phyloP scores from a whole-genome alignment of 2,113 vertebrate genomes.

The Heloderma charlesbogerti region DNA sequence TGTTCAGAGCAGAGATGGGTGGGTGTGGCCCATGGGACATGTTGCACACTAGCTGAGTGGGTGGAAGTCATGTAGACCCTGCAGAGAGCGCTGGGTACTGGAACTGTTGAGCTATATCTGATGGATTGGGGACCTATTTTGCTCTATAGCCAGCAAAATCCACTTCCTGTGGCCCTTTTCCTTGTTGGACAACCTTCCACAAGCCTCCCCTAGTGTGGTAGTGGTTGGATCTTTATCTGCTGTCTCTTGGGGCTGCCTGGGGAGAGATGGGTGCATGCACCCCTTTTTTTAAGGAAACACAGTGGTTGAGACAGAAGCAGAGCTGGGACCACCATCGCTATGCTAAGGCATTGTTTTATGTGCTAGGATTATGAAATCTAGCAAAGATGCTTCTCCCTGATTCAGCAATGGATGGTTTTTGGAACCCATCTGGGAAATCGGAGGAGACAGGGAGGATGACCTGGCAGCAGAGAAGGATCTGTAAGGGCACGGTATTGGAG shows the following conservation, averaged over 20 bases:
- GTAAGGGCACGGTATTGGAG: background rate
- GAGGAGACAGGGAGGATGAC: background rate
- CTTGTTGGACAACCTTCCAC: background rate
- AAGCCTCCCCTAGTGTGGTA: background rate
- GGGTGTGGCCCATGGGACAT: background rate
- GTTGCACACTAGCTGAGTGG: background rate
- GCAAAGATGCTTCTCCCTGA: background rate
- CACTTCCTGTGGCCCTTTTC: background rate
- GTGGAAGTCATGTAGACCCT: background rate
- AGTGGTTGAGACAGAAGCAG: too few relatives aligned
- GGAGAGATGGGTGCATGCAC: background rate
- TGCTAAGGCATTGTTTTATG: background rate
- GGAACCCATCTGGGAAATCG: background rate
- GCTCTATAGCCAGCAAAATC: background rate
- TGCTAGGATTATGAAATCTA: background rate
- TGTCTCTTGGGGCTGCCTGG: background rate
- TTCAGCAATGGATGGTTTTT: background rate
- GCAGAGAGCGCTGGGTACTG: background rate
- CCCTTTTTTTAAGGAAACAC: background rate
- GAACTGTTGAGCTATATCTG: background rate
- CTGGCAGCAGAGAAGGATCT: background rate
- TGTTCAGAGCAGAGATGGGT: background rate
- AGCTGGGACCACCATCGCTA: background rate
- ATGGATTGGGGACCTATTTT: background rate
- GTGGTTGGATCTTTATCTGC: background rate